Conservation (phyloP, 2,113 vertebrate species). For the Spea bombifrons region DNA sequence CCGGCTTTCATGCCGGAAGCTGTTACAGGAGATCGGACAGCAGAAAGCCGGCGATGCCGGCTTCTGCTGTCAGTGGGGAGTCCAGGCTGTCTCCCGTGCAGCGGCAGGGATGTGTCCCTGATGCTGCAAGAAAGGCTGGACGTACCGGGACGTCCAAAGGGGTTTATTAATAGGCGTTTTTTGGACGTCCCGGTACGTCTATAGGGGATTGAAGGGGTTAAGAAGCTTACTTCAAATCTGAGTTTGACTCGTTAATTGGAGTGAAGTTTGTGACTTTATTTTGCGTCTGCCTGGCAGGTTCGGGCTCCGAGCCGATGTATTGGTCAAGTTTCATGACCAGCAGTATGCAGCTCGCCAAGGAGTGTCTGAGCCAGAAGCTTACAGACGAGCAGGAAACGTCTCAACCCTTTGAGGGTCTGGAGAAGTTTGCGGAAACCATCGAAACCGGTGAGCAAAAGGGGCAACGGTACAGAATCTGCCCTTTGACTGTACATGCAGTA, state of each 20-base stretch:
- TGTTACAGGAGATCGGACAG: no score
- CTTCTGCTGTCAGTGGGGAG: no score
- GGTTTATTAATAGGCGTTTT: no score
- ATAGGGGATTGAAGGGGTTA: not conserved
- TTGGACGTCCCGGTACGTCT: no score
- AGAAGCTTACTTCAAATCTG: not conserved
- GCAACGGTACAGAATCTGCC: no score
- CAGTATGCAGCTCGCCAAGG: conserved; percentile 95
- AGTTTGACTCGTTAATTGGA: conserved; percentile 1
- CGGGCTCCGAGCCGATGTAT: conserved; percentile 90
- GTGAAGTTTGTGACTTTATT: not conserved
- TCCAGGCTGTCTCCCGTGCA: no score
- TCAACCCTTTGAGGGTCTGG: conserved; percentile 92
- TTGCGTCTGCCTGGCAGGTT: conserved; percentile 68
- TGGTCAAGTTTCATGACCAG: conserved; percentile 99
- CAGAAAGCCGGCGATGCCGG: no score
- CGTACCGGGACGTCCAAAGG: no score
- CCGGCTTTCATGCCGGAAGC: no score
- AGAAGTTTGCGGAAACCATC: conserved; percentile 98
- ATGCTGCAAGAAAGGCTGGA: no score
- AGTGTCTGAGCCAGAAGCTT: conserved; percentile 93
- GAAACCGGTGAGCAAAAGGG: conserved; percentile 78
- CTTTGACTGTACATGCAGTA: not conserved
- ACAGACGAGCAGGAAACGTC: conserved; percentile 92
- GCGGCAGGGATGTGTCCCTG: no score